Base-by-base conservation (phyloP, 2,888 invertebrate species). In the Gortyna flavago region DNA sequence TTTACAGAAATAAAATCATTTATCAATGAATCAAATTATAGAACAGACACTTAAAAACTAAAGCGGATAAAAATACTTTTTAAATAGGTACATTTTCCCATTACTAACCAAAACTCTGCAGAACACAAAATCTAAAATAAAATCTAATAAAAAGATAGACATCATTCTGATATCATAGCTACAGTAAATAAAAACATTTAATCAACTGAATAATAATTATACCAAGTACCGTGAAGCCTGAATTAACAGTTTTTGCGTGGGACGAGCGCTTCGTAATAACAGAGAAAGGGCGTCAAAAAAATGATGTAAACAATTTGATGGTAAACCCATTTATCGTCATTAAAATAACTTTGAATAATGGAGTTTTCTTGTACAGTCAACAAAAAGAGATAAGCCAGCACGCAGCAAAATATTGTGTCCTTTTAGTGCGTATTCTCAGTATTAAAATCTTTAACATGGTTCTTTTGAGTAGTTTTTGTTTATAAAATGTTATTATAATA, bases 311-410 rank as follows among this genome's bases (percentile, higher is more conserved):
- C 67, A 75, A 85, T 83, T 85, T 83, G 72, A 85, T 85, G 86
- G 70, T 61, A 65, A 81, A 80, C 80, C 80, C 84, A 81, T 84
- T 81, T 81, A 81, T 81, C 80, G 84, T 84, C 74, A 85, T 82
- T 85, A 85, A 85, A 81, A 84, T 81, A 84, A 81, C 85, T 79
- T 79, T 84, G 80, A 81, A 81, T 84, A 84, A 81, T 81, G 80
- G 71, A 79, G 62, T 84, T 84, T 84, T 67, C 67, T 79, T 71
- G 84, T 81, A 79, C 44, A 61, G 84, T 84, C 38, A 84, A 71
- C 79, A 83, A 66, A 76, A 79, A 66, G 25, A 54, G 77, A 79
- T 79, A 82, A 76, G 77, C 41, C 11, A 29, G 25, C n/a, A 35
- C n/a, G n/a, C 64, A 44, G 54, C 59, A 25, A 75, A 51, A 35